phyloP scores from a whole-genome alignment of 2,888 invertebrate genomes.

The Drosophila silvestris region DNA sequence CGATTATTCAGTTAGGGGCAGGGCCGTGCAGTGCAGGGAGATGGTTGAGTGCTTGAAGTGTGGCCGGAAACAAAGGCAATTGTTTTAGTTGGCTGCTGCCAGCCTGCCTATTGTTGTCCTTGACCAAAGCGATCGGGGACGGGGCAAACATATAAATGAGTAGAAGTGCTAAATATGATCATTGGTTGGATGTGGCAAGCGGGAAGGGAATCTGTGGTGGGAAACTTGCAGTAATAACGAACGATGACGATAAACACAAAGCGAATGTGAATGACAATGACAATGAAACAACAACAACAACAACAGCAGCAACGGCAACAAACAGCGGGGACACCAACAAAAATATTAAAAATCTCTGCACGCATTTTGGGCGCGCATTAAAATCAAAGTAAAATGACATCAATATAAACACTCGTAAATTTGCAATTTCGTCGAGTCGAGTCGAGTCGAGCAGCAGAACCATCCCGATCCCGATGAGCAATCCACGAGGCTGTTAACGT shows the following conservation, averaged over 20 bases:
- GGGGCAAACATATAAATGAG: background rate
- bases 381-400: constrained; percentile 82
- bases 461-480: constrained; percentile 41
- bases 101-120: constrained; percentile 35
- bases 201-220: background rate
- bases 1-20: constrained; percentile 7
- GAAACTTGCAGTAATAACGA: constrained; percentile 5
- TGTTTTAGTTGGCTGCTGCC: constrained; percentile 30
- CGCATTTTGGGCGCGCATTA: constrained; percentile 79
- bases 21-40: background rate
- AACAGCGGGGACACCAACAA: constrained; percentile 15
- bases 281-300: constrained; percentile 23
- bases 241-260: constrained; percentile 12
- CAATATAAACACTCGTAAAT: constrained; percentile 82
- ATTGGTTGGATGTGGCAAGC: background rate
- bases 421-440: constrained; percentile 73
- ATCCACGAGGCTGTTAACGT: constrained; percentile 64
- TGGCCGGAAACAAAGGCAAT: constrained; percentile 48
- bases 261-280: constrained; percentile 18
- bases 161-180: constrained; percentile 1
- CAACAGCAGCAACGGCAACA: constrained; percentile 8
- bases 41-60: constrained; percentile 20
- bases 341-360: constrained; percentile 80
- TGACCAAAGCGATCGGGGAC: constrained; percentile 34
- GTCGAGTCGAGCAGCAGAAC: constrained; percentile 43